Conservation (phyloP, 2,888 invertebrate species). For the Minunthozetes semirufus region DNA sequence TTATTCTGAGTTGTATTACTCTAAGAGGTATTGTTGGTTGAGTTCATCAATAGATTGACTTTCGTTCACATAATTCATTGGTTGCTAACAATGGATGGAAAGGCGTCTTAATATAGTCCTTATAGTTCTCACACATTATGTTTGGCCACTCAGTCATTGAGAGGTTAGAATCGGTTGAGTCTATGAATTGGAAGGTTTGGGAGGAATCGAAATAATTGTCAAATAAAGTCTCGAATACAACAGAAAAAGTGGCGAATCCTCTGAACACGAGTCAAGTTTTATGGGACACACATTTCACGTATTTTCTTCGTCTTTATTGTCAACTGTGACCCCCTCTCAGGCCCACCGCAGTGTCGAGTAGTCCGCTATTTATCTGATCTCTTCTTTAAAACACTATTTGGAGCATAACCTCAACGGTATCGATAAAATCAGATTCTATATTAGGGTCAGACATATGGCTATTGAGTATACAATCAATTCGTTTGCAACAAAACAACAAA, state of each 20-base stretch:
- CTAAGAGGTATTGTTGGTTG: neutral
- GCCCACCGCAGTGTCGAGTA: conserved; percentile 1
- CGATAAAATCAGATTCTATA: neutral
- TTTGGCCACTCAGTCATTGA: neutral
- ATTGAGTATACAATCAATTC: neutral
- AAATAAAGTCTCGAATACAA: neutral
- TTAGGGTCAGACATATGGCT: neutral
- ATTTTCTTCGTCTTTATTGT: neutral
- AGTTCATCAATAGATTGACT: conserved; percentile 10
- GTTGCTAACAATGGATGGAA: neutral
- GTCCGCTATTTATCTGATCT: neutral
- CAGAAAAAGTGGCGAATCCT: neutral
- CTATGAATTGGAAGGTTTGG: neutral
- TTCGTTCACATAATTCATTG: neutral
- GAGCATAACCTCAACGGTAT: neutral
- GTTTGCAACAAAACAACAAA: no score
- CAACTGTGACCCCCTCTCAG: neutral
- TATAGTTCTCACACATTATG: neutral
- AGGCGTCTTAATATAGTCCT: neutral
- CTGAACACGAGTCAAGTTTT: neutral
- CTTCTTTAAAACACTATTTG: neutral
- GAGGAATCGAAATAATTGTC: neutral
- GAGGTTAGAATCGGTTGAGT: neutral
- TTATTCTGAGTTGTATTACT: no score
- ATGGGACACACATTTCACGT: neutral